Base-by-base conservation (phyloP, 2,113 vertebrate species). In the Pelodiscus sinensis region DNA sequence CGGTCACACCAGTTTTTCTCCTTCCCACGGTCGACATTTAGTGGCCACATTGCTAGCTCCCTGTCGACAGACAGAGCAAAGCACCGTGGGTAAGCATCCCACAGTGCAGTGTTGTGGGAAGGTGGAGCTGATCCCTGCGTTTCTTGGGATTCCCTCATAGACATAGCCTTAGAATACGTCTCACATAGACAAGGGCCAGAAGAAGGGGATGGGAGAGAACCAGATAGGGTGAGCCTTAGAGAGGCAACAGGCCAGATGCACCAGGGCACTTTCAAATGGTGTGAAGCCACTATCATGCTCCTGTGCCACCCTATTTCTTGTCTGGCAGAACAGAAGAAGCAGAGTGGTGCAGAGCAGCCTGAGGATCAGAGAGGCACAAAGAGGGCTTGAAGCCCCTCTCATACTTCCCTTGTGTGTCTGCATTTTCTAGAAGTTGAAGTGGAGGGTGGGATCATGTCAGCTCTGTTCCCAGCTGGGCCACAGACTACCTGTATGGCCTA, bases 151-250 rank as follows among this genome's bases (percentile, higher is more conserved):
- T 44, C 44, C 5, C 44, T 44, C 6, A 6, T 44, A 44, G 44
- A 44, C 44, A 44, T 44, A 44, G 44, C 44, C 55, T 58, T 3
- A 51, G 85, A 86, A 82, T 3, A 56, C 60, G 68, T 25, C 50
- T 57, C 84, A 60, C 56, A 29, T 29, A 65, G 55, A 29, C 0
- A 10, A 14, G 75, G 81, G 27, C 35, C 77, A 38, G 86, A 51
- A 88, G 77, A 90, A 93, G 44, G 81, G 84, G 60, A 22, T 54
- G 4, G 57, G 87, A 87, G 75, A 89, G 87, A 54, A 82, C 8
- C 60, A 90, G 80, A 56, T 25, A 35, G 56, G 1, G 3, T 0
- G 0, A 55, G 16, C 71, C 31, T 15, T 0, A 0, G 12, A 88
- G 51, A 62, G 3, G 8, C 3, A 56, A 21, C 79, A 31, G 75